Percentiles rank a stretch among this genome's conserved stretches.
Evolutionary conservation across 2,797 vertebrate genomes (phyloP).

Genomic region (Sitta carolinensis): DNA sequence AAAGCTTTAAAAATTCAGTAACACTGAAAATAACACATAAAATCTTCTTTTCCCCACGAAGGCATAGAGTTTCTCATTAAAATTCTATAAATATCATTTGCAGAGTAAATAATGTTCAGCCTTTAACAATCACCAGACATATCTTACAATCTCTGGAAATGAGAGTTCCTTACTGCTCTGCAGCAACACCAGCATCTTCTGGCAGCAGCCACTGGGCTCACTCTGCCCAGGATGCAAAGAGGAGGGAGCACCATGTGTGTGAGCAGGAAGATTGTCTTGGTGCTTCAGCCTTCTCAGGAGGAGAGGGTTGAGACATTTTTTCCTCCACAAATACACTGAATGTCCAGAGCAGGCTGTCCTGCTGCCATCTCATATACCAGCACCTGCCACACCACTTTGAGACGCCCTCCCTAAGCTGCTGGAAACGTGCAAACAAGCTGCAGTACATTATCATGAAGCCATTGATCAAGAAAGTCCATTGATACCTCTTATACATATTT

Average conservation of each 20-base stretch:
- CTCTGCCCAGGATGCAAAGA: background rate
- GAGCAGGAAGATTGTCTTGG: background rate
- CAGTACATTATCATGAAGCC: background rate
- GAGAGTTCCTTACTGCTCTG: background rate
- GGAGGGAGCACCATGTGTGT: accelerated
- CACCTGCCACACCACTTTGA: background rate
- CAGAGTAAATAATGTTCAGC: background rate
- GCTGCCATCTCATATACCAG: background rate
- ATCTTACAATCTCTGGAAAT: background rate
- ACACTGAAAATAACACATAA: background rate
- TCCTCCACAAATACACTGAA: background rate
- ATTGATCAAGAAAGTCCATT: background rate
- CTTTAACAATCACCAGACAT: background rate
- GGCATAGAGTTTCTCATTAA: background rate
- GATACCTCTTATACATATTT: background rate
- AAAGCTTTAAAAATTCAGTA: background rate
- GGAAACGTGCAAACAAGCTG: background rate
- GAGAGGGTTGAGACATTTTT: background rate
- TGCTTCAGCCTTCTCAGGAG: background rate
- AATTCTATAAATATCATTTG: background rate
- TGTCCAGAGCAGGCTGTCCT: background rate
- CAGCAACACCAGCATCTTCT: background rate
- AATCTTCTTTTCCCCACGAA: background rate
- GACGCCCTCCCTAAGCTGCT: background rate
- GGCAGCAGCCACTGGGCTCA: background rate